Percentiles rank a stretch among this genome's conserved stretches.
phyloP scores from a whole-genome alignment of 2,888 invertebrate genomes.

The Strigamia crassipes region DNA sequence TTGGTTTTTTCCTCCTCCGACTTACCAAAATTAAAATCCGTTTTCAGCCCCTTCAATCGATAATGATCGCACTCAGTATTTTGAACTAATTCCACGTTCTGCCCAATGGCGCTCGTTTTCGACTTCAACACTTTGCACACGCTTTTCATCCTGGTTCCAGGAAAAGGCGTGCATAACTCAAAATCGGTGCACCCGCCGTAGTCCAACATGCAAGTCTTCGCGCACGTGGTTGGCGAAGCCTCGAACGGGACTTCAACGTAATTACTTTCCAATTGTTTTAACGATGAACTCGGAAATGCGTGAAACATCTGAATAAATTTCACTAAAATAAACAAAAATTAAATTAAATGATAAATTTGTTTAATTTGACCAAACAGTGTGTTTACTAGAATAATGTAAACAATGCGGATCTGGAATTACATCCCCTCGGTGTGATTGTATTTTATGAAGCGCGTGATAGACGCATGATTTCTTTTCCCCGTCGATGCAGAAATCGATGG shows the following conservation, averaged over 20 bases:
- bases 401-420: background rate
- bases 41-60: background rate
- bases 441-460: background rate
- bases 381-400: background rate
- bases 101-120: background rate
- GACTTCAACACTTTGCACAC: background rate
- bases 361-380: too few species aligned
- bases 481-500: background rate
- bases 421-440: background rate
- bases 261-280: background rate
- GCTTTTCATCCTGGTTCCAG: background rate
- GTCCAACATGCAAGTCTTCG: background rate
- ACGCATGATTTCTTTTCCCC: background rate
- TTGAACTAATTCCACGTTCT: background rate
- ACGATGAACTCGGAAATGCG: background rate
- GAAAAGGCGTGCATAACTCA: background rate
- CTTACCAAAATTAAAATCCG: background rate
- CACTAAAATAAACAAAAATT: background rate
- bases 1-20: too few species aligned
- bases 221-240: background rate
- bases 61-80: background rate
- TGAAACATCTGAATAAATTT: background rate
- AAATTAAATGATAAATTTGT: too few species aligned
- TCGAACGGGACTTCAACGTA: background rate
- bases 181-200: background rate